Percentiles rank a stretch among this genome's conserved stretches.
Conservation (phyloP, 2,797 vertebrate species). For the Pseudomugil tenellus region DNA sequence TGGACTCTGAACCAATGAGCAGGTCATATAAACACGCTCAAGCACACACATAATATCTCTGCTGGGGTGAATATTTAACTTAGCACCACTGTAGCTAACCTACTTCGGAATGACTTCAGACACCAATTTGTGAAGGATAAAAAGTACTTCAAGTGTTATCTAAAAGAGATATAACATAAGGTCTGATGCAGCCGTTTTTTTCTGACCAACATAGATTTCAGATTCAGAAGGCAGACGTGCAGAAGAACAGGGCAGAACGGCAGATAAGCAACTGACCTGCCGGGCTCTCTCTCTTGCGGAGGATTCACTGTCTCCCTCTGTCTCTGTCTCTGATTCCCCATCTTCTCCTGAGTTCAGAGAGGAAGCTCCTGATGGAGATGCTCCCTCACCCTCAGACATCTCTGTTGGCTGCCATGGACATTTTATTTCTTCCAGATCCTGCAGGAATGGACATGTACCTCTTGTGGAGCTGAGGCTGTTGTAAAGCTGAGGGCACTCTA, state of each 20-base stretch:
- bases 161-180: slow-evolving; percentile 25
- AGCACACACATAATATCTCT: slow-evolving; percentile 8
- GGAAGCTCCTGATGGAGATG: slow-evolving; percentile 81
- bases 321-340: slow-evolving; percentile 89
- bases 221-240: neutral
- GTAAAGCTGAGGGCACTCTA: slow-evolving; percentile 61
- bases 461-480: slow-evolving; percentile 68
- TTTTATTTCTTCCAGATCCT: slow-evolving; percentile 72
- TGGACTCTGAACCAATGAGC: slow-evolving; percentile 66
- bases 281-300: slow-evolving; percentile 88
- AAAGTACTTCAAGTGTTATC: slow-evolving; percentile 33
- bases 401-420: slow-evolving; percentile 62
- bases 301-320: slow-evolving; percentile 92
- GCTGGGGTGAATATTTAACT: slow-evolving; percentile 60
- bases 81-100: neutral
- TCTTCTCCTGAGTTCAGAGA: slow-evolving; percentile 90
- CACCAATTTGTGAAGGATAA: slow-evolving; percentile 19
- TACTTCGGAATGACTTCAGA: slow-evolving; percentile 14
- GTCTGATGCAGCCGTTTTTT: slow-evolving; percentile 11
- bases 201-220: neutral
- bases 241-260: neutral
- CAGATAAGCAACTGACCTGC: slow-evolving; percentile 83
- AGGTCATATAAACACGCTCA: neutral
- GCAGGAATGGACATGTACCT: slow-evolving; percentile 86
- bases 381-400: slow-evolving; percentile 78